Evolutionary conservation across 2,888 invertebrate genomes (phyloP), one percentile per base, ranked within the genome.

Genomic region (Ophion ventricosus): DNA sequence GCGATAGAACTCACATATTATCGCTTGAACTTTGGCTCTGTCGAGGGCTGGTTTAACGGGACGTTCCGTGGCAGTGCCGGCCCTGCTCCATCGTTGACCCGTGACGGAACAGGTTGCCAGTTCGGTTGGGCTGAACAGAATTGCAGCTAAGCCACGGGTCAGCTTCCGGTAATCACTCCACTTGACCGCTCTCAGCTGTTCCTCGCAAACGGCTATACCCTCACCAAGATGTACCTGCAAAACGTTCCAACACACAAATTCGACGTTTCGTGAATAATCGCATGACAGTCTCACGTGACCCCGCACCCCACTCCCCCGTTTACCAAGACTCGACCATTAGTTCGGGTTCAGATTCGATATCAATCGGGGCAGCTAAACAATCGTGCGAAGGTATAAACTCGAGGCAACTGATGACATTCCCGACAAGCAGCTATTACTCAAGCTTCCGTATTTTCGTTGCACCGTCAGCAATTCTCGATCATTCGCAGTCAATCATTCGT

Each of bases 21-120:
- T 96, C 70, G 96, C 96, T 94, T 96, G 96, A 35, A 96, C 96
- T 92, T 96, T 95, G 91, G 95, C 95, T 69, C 96, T 94, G 93
- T 96, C 96, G 81, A 96, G 93, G 67, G 96, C 96, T 75, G 96
- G 96, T 92, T 96, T 96, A 57, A 96, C 96, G n/a, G 96, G 96
- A 57, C 96, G 94, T 88, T 96, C 95, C 56, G 93, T 92, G 88
- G 96, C 96, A 88, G 95, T 96, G 57, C 96, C 96, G 59, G 96
- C 96, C 64, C 96, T 94, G 89, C 96, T 96, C 96, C 96, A 96
- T 84, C 96, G 95, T 94, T 96, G 96, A 59, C 96, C 96, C 72
- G 96, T 96, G 74, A 96, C 96, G 20, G 96, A 96, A 92, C 96
- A 96, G 29, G 96, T 96, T 20, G 96, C 96, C 91, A 96, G 93